Evolutionary conservation across 1,140 invertebrate genomes (phyloP).

Genomic region (Linepithema humile): DNA sequence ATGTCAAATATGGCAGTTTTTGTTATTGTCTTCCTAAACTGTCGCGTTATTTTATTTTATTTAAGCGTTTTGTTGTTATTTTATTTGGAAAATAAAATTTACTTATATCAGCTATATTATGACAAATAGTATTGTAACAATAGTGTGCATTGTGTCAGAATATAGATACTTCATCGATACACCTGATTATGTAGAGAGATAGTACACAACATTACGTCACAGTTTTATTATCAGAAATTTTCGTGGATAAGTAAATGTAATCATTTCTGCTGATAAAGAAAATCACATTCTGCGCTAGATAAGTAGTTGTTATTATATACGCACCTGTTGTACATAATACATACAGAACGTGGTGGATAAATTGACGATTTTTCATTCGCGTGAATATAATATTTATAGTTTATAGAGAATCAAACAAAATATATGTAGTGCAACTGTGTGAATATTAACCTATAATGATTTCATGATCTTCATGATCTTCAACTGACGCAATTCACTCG

Average conservation of each 20-base stretch:
- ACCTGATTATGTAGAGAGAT: slow-evolving; percentile 6
- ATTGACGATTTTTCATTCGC: background rate
- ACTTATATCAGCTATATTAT: background rate
- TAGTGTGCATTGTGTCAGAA: background rate
- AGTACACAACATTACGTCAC: slow-evolving; percentile 33
- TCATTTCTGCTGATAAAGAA: slow-evolving; percentile 24
- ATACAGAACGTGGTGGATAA: background rate
- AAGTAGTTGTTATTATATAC: background rate
- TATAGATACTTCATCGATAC: slow-evolving; percentile 2
- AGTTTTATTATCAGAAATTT: slow-evolving; percentile 31
- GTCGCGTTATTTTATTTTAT: background rate
- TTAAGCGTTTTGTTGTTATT: slow-evolving; percentile 1
- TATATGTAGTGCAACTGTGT: background rate
- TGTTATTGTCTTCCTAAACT: background rate
- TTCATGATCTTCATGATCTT: slow-evolving; percentile 3
- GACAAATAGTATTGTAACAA: background rate
- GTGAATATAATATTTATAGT: background rate
- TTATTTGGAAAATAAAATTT: background rate
- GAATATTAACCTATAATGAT: slow-evolving; percentile 21
- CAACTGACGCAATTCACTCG: slow-evolving; percentile 32
- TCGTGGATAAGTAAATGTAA: slow-evolving; percentile 39
- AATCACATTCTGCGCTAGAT: background rate
- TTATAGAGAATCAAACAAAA: background rate
- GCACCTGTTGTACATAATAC: background rate
- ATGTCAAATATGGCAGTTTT: background rate